A percentile compares a stretch with the other conserved stretches of the same genome.
These are phyloP conservation scores for Fopius arisanus DNA, from an alignment of 1,140 invertebrate species.

Conservation along the genomic window DNA sequence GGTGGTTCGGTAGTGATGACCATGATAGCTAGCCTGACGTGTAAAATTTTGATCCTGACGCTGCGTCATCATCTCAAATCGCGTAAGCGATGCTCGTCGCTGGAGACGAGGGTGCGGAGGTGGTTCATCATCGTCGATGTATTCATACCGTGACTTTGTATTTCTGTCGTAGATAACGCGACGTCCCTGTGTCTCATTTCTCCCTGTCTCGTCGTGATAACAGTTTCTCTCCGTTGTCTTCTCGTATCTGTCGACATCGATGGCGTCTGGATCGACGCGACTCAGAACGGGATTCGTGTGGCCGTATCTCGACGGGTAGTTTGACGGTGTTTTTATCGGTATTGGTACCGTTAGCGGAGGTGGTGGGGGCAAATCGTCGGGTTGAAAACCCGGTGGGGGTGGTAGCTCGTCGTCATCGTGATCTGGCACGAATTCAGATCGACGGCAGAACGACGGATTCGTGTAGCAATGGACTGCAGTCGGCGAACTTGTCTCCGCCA, in stretches of 20 bases:
- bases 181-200: slow-evolving; percentile 15
- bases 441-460: slow-evolving; percentile 79
- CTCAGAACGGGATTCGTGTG: slow-evolving; percentile 54
- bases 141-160: slow-evolving; percentile 51
- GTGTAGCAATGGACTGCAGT: slow-evolving; percentile 69
- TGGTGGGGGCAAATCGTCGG: slow-evolving; percentile 54
- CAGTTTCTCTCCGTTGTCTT: slow-evolving; percentile 46
- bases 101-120: neutral
- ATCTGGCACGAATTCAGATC: slow-evolving; percentile 70
- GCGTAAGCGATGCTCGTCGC: slow-evolving; percentile 22
- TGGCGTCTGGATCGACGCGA: slow-evolving; percentile 33
- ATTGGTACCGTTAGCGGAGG: slow-evolving; percentile 39
- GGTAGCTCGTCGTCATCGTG: slow-evolving; percentile 42
- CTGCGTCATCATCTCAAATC: slow-evolving; percentile 17
- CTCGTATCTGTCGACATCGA: slow-evolving; percentile 2
- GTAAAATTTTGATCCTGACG: slow-evolving; percentile 21
- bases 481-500: slow-evolving; percentile 39
- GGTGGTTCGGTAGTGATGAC: neutral
- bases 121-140: slow-evolving; percentile 45
- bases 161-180: slow-evolving; percentile 27
- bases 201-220: slow-evolving; percentile 46
- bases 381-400: slow-evolving; percentile 54
- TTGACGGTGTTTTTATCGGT: neutral
- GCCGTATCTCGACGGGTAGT: slow-evolving; percentile 35
- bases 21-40: slow-evolving; percentile 27